Percentiles rank a stretch among this genome's conserved stretches.
phyloP scores from a whole-genome alignment of 2,888 invertebrate genomes.

The Galerucella pusilla region DNA sequence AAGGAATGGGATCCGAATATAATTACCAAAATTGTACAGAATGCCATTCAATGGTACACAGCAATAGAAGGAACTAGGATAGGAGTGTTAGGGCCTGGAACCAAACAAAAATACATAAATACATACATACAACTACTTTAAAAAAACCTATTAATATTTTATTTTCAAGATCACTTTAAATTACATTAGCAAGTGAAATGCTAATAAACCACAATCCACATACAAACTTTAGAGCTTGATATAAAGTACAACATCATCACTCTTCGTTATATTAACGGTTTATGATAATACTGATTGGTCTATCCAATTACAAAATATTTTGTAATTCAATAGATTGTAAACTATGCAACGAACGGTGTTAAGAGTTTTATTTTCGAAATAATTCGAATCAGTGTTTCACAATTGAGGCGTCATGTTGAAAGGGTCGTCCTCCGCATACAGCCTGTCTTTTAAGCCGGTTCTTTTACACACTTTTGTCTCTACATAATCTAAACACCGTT shows the following conservation, averaged over 20 bases:
- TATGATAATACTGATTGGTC: neutral
- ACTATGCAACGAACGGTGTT: neutral
- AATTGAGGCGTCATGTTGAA: slow-evolving; percentile 15
- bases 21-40: too few relatives aligned
- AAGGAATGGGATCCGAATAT: too few relatives aligned
- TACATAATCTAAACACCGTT: slow-evolving; percentile 21
- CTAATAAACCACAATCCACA: neutral
- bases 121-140: too few relatives aligned
- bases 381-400: slow-evolving; percentile 10
- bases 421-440: slow-evolving; percentile 16
- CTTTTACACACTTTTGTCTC: slow-evolving; percentile 28
- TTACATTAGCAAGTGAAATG: too few relatives aligned
- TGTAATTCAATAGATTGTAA: neutral
- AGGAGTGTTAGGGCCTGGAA: too few relatives aligned
- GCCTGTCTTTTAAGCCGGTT: slow-evolving; percentile 13
- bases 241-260: neutral
- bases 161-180: too few relatives aligned
- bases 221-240: neutral
- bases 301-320: neutral
- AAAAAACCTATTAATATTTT: too few relatives aligned
- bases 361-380: neutral
- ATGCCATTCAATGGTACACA: too few relatives aligned
- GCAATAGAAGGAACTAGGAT: too few relatives aligned
- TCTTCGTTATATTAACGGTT: neutral
- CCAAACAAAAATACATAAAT: too few relatives aligned